Percentiles rank a stretch among this genome's conserved stretches.
Evolutionary conservation across 2,797 vertebrate species (phyloP).

Genomic region (Sphenodon punctatus): DNA sequence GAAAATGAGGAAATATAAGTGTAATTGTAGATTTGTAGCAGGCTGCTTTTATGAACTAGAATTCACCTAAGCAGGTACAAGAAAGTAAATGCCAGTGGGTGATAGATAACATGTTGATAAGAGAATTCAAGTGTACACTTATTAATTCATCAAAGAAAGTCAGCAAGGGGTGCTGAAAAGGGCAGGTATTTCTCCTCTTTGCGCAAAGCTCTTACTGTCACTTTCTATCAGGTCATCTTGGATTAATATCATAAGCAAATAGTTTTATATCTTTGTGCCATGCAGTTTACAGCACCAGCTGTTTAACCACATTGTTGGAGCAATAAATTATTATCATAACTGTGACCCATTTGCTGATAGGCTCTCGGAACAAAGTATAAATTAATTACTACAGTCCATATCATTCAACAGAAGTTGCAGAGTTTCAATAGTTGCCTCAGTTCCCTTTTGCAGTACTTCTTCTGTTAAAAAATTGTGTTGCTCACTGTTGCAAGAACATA

Average conservation of each 20-base stretch:
- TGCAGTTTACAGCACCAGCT: slow-evolving; percentile 35
- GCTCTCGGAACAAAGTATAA: slow-evolving; percentile 46
- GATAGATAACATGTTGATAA: slow-evolving; percentile 10
- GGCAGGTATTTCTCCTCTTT: not conserved
- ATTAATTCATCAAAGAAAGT: not conserved
- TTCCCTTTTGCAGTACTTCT: slow-evolving; percentile 51
- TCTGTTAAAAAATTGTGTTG: slow-evolving; percentile 65
- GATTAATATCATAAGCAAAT: slow-evolving; percentile 34
- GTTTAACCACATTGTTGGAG: slow-evolving; percentile 33
- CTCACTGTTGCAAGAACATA: slow-evolving; percentile 70
- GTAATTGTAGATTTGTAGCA: not conserved
- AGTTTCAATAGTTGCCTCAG: slow-evolving; percentile 66
- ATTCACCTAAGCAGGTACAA: not conserved
- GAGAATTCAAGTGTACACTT: not conserved
- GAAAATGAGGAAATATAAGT: not conserved
- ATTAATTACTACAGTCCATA: slow-evolving; percentile 22
- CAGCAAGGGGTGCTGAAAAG: not conserved
- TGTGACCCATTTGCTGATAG: slow-evolving; percentile 20
- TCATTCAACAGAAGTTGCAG: slow-evolving; percentile 25
- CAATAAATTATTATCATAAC: slow-evolving; percentile 42
- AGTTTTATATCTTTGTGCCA: slow-evolving; percentile 31
- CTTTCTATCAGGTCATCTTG: slow-evolving; percentile 9
- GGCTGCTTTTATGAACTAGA: not conserved
- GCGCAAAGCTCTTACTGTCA: slow-evolving; percentile 13
- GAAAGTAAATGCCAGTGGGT: not conserved